These are phyloP conservation scores for Drosophila simulans DNA, from an alignment of 1,140 invertebrate genomes.

Conservation along the genomic window DNA sequence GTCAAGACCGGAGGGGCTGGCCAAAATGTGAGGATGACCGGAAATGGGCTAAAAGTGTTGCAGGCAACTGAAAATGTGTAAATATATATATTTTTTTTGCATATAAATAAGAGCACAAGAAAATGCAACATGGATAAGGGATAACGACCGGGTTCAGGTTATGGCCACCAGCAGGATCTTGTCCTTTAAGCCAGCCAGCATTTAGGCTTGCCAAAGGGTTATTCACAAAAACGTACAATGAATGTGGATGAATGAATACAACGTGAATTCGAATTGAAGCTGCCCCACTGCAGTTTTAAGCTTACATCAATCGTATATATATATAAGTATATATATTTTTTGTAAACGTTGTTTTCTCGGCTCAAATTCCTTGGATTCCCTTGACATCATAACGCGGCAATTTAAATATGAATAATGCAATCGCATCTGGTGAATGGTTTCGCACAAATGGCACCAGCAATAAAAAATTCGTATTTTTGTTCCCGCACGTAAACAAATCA, in stretches of 20 bases:
- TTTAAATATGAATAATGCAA: slow-evolving; percentile 16
- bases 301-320: not conserved
- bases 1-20: slow-evolving; percentile 1
- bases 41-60: slow-evolving; percentile 37
- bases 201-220: not conserved
- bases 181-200: slow-evolving; percentile 27
- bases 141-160: slow-evolving; percentile 4
- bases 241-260: not conserved
- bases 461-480: slow-evolving; percentile 30
- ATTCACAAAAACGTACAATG: not conserved
- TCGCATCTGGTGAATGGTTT: slow-evolving; percentile 20
- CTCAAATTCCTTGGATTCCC: too few species aligned
- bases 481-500: slow-evolving; percentile 32
- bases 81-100: slow-evolving; percentile 34
- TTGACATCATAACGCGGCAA: too few species aligned
- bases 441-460: slow-evolving; percentile 25
- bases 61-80: slow-evolving; percentile 31
- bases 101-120: slow-evolving; percentile 36
- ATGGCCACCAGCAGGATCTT: slow-evolving; percentile 28
- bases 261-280: slow-evolving; percentile 4
- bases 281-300: not conserved
- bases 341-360: too few species aligned
- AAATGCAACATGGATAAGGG: slow-evolving; percentile 27
- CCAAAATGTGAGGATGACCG: slow-evolving; percentile 1
- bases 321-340: too few species aligned